These are phyloP conservation scores for Gymnopithys bicolor DNA, from an alignment of 2,797 vertebrate genomes.

Conservation along the genomic window DNA sequence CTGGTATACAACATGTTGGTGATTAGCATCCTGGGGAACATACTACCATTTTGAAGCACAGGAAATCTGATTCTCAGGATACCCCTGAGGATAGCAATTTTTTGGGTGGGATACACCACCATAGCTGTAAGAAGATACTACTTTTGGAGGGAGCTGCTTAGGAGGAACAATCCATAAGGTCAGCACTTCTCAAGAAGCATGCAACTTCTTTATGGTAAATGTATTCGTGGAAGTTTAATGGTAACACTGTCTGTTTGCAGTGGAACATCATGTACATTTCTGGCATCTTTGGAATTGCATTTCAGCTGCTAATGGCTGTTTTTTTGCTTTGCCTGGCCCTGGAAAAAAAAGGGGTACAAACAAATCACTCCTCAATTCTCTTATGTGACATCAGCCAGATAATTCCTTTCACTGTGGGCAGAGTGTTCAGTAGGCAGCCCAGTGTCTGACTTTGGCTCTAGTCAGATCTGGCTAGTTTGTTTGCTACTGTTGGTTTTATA, in stretches of 20 bases:
- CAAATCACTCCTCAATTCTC: neutral
- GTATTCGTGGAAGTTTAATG: neutral
- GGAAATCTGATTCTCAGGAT: neutral
- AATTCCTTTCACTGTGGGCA: neutral
- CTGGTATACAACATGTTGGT: neutral
- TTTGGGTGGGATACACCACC: neutral
- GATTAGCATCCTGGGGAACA: neutral
- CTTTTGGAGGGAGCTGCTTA: neutral
- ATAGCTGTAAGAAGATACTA: neutral
- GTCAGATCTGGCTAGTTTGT: neutral
- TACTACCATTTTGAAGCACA: neutral
- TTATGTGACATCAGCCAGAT: neutral
- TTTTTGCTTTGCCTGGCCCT: neutral
- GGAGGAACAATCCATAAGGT: neutral
- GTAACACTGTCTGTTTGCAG: neutral
- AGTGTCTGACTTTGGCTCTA: neutral
- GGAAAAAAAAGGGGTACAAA: neutral
- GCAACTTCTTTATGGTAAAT: neutral
- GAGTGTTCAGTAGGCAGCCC: neutral
- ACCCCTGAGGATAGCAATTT: neutral
- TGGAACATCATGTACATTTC: neutral
- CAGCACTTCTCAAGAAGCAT: neutral
- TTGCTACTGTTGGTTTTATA: neutral
- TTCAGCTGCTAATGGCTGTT: neutral
- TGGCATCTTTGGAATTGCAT: neutral